A percentile compares a stretch with the other conserved stretches of the same genome.
Conservation (phyloP, 2,888 invertebrate genomes). For the Meiosimyza platycephala region DNA sequence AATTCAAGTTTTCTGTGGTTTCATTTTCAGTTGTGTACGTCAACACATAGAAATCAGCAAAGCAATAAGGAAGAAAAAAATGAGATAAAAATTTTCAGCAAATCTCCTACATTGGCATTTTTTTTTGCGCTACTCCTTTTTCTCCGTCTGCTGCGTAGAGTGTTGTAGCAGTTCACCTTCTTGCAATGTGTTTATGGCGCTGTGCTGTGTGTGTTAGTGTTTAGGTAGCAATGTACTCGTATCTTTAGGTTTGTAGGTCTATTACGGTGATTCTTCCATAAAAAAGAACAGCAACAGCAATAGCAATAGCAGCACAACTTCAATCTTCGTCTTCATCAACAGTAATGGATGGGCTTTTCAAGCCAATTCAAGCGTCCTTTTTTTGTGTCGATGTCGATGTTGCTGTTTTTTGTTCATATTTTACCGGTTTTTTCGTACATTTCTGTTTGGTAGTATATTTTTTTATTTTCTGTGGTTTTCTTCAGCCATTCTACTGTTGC, state of each 20-base stretch:
- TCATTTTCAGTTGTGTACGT: too few species aligned
- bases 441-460: background rate
- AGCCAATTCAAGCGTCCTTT: background rate
- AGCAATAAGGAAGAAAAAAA: too few species aligned
- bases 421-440: slow-evolving; percentile 11
- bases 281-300: too few species aligned
- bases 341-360: background rate
- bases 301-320: background rate
- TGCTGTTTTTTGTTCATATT: background rate
- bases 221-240: background rate
- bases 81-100: too few species aligned
- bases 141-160: too few species aligned
- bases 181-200: background rate
- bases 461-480: slow-evolving; percentile 1
- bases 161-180: too few species aligned
- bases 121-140: too few species aligned
- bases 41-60: too few species aligned
- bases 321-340: slow-evolving; percentile 12
- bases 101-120: too few species aligned
- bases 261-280: slow-evolving; percentile 21
- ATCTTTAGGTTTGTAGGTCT: slow-evolving; percentile 31
- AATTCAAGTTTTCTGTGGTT: too few species aligned
- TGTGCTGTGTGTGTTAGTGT: background rate
- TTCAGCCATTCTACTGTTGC: too few species aligned
- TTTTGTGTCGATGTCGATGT: background rate